A percentile compares a stretch with the other conserved stretches of the same genome.
phyloP scores from a whole-genome alignment of 2,113 vertebrate species.

The Edolisoma coerulescens region DNA sequence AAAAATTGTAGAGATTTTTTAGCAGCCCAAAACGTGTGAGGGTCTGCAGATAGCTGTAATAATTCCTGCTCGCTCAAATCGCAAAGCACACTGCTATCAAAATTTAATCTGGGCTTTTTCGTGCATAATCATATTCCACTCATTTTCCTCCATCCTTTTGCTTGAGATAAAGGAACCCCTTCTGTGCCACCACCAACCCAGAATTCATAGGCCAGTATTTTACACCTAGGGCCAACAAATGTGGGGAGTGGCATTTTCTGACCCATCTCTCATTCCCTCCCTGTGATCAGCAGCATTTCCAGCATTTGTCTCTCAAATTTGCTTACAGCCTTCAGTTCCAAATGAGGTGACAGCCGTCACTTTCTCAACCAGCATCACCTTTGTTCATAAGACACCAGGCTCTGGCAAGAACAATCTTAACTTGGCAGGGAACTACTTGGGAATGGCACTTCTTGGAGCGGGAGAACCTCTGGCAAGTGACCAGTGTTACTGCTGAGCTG shows the following conservation, averaged over 20 bases:
- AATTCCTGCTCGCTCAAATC: constrained; percentile 11
- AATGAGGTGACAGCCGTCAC: background rate
- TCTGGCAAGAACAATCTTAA: background rate
- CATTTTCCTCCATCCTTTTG: constrained; percentile 37
- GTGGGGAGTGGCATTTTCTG: constrained; percentile 28
- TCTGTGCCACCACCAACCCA: constrained; percentile 51
- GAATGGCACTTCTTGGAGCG: background rate
- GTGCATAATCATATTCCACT: constrained; percentile 50
- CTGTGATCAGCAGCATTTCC: constrained; percentile 6
- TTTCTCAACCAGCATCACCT: background rate
- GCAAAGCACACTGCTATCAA: background rate
- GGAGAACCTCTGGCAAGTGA: background rate
- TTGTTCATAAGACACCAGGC: background rate
- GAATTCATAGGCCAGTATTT: constrained; percentile 43
- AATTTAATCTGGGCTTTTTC: constrained; percentile 51
- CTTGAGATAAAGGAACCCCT: constrained; percentile 47
- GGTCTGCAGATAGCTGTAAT: background rate
- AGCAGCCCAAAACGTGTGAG: background rate
- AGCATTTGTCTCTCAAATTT: constrained; percentile 42
- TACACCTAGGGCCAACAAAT: background rate
- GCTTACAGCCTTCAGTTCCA: constrained; percentile 20
- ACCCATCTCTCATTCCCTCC: constrained; percentile 19
- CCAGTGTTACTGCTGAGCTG: background rate
- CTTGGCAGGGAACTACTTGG: background rate
- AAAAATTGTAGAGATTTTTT: background rate